Evolutionary conservation across 2,888 invertebrate species (phyloP).

Genomic region (Polydrusus cervinus): DNA sequence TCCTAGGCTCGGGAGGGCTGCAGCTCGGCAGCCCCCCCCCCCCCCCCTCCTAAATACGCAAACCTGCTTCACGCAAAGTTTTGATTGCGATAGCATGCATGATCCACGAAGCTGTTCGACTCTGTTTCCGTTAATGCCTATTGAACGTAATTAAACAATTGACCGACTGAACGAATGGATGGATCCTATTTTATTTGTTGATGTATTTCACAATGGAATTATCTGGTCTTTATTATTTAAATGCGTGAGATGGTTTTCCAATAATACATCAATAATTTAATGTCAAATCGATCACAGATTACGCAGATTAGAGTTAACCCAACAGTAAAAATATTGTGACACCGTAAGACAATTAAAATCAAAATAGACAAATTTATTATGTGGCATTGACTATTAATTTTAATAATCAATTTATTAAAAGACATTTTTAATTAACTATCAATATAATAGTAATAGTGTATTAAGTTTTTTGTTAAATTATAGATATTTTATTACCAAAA

Average conservation of each 20-base stretch:
- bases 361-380: conserved; percentile 27
- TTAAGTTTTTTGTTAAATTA: background rate
- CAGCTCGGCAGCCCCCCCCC: too few species aligned
- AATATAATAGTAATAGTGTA: background rate
- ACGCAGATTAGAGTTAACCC: conserved; percentile 27
- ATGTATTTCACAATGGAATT: too few species aligned
- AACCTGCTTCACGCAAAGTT: too few species aligned
- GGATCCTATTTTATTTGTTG: too few species aligned
- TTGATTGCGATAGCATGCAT: too few species aligned
- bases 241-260: background rate
- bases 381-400: background rate
- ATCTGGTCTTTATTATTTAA: background rate
- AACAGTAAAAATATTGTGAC: conserved; percentile 28
- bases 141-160: too few species aligned
- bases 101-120: too few species aligned
- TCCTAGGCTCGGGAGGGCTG: too few species aligned
- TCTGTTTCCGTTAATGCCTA: too few species aligned
- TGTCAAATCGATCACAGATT: conserved; percentile 29
- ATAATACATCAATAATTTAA: conserved; percentile 6
- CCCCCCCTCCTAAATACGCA: too few species aligned
- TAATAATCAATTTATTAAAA: conserved; percentile 5
- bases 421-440: background rate
- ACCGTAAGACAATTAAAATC: conserved; percentile 32
- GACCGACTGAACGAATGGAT: too few species aligned
- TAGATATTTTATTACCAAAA: background rate